These are phyloP conservation scores for Cheilosia vulpina DNA, from an alignment of 2,888 invertebrate genomes.

Conservation along the genomic window DNA sequence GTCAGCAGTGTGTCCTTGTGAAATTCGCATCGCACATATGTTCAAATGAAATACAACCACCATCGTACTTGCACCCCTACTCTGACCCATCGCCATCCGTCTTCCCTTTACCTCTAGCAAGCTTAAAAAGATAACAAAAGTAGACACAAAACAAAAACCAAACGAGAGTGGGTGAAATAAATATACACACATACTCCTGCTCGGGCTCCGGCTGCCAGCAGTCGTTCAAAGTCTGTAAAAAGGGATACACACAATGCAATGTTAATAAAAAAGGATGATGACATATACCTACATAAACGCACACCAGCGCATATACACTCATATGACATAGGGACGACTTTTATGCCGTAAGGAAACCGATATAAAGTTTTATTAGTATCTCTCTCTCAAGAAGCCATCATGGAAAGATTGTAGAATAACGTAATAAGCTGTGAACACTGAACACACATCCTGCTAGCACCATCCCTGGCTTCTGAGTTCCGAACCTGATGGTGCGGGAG, in stretches of 20 bases:
- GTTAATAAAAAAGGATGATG: slow-evolving; percentile 73
- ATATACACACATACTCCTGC: slow-evolving; percentile 41
- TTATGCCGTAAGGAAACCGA: slow-evolving; percentile 75
- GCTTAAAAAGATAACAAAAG: slow-evolving; percentile 69
- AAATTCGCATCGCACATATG: slow-evolving; percentile 74
- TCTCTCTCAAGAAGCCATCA: slow-evolving; percentile 75
- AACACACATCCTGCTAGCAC: slow-evolving; percentile 64
- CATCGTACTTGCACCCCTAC: background rate
- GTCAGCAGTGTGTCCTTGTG: slow-evolving; percentile 73
- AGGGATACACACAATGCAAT: slow-evolving; percentile 74
- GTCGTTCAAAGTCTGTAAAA: slow-evolving; percentile 67
- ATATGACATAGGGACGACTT: slow-evolving; percentile 69
- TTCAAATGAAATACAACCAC: slow-evolving; percentile 66
- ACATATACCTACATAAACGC: slow-evolving; percentile 35
- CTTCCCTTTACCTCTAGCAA: slow-evolving; percentile 46
- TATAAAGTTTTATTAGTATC: slow-evolving; percentile 76
- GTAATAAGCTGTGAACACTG: slow-evolving; percentile 75
- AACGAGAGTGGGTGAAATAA: slow-evolving; percentile 56
- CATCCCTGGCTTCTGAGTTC: background rate
- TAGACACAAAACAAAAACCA: slow-evolving; percentile 23
- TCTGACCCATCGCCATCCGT: slow-evolving; percentile 29
- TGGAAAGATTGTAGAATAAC: slow-evolving; percentile 75
- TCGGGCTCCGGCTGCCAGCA: background rate
- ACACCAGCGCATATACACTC: slow-evolving; percentile 24
- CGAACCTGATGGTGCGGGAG: background rate